Conservation (phyloP, 2,113 vertebrate genomes). For the Clarias macrocephalus region DNA sequence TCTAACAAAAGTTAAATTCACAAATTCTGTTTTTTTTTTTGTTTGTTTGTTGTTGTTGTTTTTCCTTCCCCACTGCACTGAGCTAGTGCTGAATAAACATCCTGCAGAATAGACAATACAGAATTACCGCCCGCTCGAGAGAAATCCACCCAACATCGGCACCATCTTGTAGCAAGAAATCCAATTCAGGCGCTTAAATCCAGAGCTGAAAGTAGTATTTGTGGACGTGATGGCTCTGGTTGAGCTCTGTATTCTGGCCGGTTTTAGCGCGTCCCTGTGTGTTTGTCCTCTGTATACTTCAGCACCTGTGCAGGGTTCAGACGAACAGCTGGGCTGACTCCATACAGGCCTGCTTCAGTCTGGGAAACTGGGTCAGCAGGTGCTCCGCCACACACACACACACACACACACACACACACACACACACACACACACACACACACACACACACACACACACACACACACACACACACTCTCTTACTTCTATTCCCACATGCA, state of each 20-base stretch:
- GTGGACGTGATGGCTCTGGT: neutral
- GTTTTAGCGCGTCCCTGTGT: constrained; percentile 30
- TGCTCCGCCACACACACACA: constrained; percentile 34
- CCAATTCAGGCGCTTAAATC: neutral
- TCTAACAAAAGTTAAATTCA: neutral
- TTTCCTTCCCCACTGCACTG: neutral
- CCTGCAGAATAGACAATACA: neutral
- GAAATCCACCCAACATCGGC: neutral
- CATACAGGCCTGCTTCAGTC: constrained; percentile 45
- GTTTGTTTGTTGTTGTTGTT: too few species aligned
- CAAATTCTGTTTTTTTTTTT: neutral
- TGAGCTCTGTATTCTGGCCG: neutral
- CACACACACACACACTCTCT: constrained; percentile 6
- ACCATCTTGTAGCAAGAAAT: neutral
- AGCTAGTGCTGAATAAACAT: constrained; percentile 12
- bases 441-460: constrained; percentile 21
- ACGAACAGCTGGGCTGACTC: constrained; percentile 44
- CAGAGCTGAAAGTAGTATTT: constrained; percentile 17
- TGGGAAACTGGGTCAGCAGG: constrained; percentile 52
- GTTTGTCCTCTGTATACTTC: constrained; percentile 43
- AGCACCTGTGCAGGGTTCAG: constrained; percentile 41
- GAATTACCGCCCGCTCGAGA: neutral
- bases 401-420: constrained; percentile 11
- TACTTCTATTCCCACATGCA: constrained; percentile 24
- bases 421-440: constrained; percentile 14